Conservation (phyloP, 2,113 vertebrate species). For the Polypterus bichir region DNA sequence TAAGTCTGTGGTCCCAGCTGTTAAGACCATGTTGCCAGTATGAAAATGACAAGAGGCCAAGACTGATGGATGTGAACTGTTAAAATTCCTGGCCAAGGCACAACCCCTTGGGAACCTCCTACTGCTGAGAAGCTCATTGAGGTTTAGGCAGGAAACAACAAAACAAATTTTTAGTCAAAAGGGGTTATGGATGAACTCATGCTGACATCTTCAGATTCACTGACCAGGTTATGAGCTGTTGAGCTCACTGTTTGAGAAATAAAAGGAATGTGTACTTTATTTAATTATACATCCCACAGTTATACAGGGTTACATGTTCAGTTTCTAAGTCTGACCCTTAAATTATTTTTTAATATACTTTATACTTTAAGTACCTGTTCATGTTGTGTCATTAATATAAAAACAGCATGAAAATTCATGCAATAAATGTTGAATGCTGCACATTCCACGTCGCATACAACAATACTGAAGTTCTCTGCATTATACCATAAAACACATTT, state of each 20-base stretch:
- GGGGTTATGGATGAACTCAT: not conserved
- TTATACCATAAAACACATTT: too few relatives aligned
- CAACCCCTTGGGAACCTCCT: not conserved
- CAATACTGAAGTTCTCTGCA: too few relatives aligned
- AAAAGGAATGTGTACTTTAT: not conserved
- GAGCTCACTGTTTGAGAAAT: not conserved
- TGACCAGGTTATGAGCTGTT: too few relatives aligned
- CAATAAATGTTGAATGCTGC: too few relatives aligned
- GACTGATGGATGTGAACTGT: constrained; percentile 12
- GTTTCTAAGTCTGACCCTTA: too few relatives aligned
- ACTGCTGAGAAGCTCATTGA: not conserved
- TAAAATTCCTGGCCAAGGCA: constrained; percentile 2
- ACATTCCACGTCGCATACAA: too few relatives aligned
- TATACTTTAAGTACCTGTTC: too few relatives aligned
- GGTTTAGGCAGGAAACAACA: not conserved
- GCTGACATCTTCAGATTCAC: not conserved
- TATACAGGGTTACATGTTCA: too few relatives aligned
- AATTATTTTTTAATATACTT: too few relatives aligned
- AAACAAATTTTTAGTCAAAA: not conserved
- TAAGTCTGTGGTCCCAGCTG: constrained; percentile 10
- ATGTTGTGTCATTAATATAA: too few relatives aligned
- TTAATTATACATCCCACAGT: too few relatives aligned
- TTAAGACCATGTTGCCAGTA: constrained; percentile 3
- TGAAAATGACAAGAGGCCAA: constrained; percentile 2
- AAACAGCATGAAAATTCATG: too few relatives aligned